Base-by-base conservation (phyloP, 2,113 vertebrate genomes). In the Corythoichthys intestinalis region DNA sequence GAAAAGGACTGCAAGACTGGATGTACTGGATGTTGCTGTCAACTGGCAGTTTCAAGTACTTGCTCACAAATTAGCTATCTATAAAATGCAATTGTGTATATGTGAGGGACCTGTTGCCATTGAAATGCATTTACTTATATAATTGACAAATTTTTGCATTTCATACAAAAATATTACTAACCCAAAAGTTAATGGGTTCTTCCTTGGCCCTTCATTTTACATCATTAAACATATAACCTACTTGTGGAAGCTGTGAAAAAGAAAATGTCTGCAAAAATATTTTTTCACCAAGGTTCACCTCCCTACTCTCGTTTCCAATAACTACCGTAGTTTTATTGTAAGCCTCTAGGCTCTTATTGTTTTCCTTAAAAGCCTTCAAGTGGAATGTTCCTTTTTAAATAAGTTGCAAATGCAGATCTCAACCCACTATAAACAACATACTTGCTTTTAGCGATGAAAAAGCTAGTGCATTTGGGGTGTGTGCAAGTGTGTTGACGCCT, bases 331-430 rank as follows among this genome's bases (percentile, higher is more conserved):
- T 83, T 81, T 86, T 69, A 84, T 72, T 63, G 70, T 81, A 84
- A 88, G 47, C 83, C 77, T 86, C 74, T 67, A 85, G 74, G 76
- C 88, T 85, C 75, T 73, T 73, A 84, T 87, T 63, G 88, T 87
- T 88, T 88, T 63, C 72, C 57, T 62, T 66, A 67, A 85, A 87
- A 88, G 86, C 78, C 78, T 75, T 74, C 79, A 70, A 78, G 76
- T 76, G 71, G 69, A 77, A 73, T 70, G 65, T 70, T 72, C 80
- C 75, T 84, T 70, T 78, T 78, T 81, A 90, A 88, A 88, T 86
- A 89, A 86, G 77, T 77, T 75, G 74, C 67, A 9, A 41, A 78
- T 74, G 65, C 48, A 67, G 35, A 71, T 34, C 54, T 62, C 66
- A 48, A 67, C 67, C 63, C 50, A 12, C 59, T 53, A 70, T 54